A percentile compares a stretch with the other conserved stretches of the same genome.
These are phyloP conservation scores for Stichodactyla mertensii DNA, from an alignment of 64 coral and sea anemone genomes.

Conservation along the genomic window DNA sequence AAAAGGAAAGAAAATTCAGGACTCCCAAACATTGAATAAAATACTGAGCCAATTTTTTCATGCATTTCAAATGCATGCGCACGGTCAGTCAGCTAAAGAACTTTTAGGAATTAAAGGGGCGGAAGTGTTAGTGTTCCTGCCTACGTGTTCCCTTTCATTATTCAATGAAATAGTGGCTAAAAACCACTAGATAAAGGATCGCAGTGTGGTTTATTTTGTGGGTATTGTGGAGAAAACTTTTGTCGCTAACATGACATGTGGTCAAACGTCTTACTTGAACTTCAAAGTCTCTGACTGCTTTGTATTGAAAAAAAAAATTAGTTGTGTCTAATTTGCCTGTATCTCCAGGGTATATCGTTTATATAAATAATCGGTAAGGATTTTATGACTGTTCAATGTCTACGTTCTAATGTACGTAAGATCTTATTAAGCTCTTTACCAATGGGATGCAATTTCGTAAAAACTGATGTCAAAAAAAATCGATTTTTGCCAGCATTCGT, in stretches of 20 bases:
- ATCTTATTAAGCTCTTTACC: neutral
- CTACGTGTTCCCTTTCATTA: neutral
- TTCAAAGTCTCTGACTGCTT: neutral
- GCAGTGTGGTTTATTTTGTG: neutral
- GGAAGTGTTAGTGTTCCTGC: neutral
- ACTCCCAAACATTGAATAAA: neutral
- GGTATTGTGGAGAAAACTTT: neutral
- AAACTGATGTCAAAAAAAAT: neutral
- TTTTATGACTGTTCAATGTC: conserved; percentile 2
- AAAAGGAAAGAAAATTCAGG: neutral
- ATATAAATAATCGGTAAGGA: neutral
- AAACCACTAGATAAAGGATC: neutral
- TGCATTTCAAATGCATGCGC: neutral
- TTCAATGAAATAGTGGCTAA: neutral
- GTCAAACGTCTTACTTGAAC: neutral
- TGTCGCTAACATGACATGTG: neutral
- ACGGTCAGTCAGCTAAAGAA: neutral
- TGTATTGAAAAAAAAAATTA: neutral
- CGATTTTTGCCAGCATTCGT: too few relatives aligned
- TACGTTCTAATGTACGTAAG: neutral
- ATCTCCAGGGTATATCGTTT: neutral
- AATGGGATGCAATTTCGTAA: neutral
- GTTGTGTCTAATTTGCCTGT: conserved; percentile 1
- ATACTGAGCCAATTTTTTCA: neutral
- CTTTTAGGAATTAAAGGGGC: neutral